Base-by-base conservation (phyloP, 2,113 vertebrate species). In the Etheostoma cragini region DNA sequence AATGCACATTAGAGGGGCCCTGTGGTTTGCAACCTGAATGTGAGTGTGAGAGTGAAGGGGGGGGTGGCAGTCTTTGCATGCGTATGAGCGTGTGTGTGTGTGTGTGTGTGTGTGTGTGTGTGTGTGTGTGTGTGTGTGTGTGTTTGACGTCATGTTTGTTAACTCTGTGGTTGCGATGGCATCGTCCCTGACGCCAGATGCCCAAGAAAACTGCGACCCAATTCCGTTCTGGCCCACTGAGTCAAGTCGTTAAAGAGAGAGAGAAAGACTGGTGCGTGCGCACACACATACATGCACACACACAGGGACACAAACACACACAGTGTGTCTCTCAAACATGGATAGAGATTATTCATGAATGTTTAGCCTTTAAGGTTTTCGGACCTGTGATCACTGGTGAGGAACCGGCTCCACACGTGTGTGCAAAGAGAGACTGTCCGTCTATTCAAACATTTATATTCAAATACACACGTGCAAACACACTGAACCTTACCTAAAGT, bases 71-170 rank as follows among this genome's bases (percentile, higher is more conserved):
- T 75, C 33, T 46, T 64, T 77, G 61, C 22, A 22, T 68, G 80
- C 15, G 63, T 50, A 33, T n/a, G 67, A 33, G 72, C 47, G 63
- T 64, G 67, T 53, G 84, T 53, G 35, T 71, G 68, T 77, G 74
- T 24, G 76, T 84, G 66, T n/a, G 63, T 65, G n/a, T n/a, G n/a
- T n/a, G n/a, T n/a, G n/a, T n/a, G n/a, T n/a, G n/a, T n/a, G n/a
- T n/a, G n/a, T n/a, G n/a, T n/a, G n/a, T 30, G 63, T 74, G 57
- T 63, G 73, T 74, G 76, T 80, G 22, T 71, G 68, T 77, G 74
- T 24, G 76, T 84, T 92, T 93, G 92, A 94, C 89, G 89, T 92
- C 92, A 94, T 87, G 88, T 94, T 93, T 93, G 88, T 89, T 89
- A 82, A 88, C 82, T 88, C 78, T 93, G 90, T 49, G 87, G 92